Base-by-base conservation (phyloP, 2,888 invertebrate species). In the Amphipoea lucens region DNA sequence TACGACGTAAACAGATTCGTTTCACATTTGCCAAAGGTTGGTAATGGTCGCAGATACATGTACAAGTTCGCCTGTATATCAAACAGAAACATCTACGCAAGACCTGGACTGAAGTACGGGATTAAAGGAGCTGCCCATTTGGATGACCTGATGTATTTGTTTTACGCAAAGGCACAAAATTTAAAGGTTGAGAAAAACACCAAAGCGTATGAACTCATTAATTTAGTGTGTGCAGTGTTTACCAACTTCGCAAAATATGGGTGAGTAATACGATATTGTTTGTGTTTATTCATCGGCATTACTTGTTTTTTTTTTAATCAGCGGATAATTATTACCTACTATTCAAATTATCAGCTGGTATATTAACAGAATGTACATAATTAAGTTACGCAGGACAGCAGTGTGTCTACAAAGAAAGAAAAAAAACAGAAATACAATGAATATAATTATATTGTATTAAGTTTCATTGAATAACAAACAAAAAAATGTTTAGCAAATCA, bases 81-180 rank as follows among this genome's bases (percentile, higher is more conserved):
- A 1, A 89, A 92, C 6, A 90, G 93, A 76, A 95, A 94, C 79
- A 79, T 93, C 20, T 93, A 88, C 57, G 91, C 93, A 0, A 88
- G 82, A 4, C 2, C 40, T 0, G 94, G 93, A 3, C 71, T 79
- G 0, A 91, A 92, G 65, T 93, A 92, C 60, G 93, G 90, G 0
- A 78, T 95, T 1, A 63, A 70, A 1, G 95, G 94, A 12, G 91
- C 93, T 0, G 70, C 92, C 2, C 96, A 96, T 84, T 81, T 94
- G 29, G 95, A 96, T n/a, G 96, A 96, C 74, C 73, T 94, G 12
- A 90, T 93, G 90, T 94, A 96, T 78, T 83, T 96, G 23, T 94
- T 96, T 57, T 87, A 94, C 57, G 83, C 92, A 0, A 93, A 94
- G 70, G 65, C 69, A 0, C 76, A 85, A 4, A 89, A 92, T 36